Percentiles rank a stretch among this genome's conserved stretches.
These are phyloP conservation scores for Dinocampus coccinellae DNA, from an alignment of 2,888 invertebrate genomes.

Conservation along the genomic window DNA sequence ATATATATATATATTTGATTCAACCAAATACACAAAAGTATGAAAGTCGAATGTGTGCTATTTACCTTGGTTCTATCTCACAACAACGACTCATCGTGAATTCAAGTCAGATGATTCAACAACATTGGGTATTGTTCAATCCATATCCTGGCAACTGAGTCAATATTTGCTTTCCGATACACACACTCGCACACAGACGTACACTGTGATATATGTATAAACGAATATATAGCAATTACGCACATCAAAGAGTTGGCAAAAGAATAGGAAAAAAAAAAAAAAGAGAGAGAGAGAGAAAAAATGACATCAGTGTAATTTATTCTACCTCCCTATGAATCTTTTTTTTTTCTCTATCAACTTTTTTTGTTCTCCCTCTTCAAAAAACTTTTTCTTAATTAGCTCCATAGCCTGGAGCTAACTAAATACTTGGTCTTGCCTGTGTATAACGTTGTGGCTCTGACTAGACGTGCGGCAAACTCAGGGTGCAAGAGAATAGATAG, in stretches of 20 bases:
- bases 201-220: too few relatives aligned
- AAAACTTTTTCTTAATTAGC: not conserved
- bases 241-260: not conserved
- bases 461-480: not conserved
- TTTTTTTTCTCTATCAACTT: not conserved
- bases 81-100: conserved; percentile 28
- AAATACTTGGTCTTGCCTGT: not conserved
- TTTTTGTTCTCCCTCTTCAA: not conserved
- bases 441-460: not conserved
- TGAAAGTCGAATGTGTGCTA: not conserved
- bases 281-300: too few relatives aligned
- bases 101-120: conserved; percentile 34
- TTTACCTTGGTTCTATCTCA: conserved; percentile 5
- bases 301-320: not conserved
- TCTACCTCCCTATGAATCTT: not conserved
- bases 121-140: conserved; percentile 31
- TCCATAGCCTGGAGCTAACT: not conserved
- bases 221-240: not conserved
- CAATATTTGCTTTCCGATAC: conserved; percentile 39
- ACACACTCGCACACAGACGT: too few relatives aligned
- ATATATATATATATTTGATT: too few relatives aligned
- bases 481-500: not conserved
- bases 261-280: not conserved
- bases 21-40: not conserved
- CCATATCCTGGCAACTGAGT: conserved; percentile 32